Conservation (phyloP, 2,888 invertebrate genomes). For the Polietes domitor region DNA sequence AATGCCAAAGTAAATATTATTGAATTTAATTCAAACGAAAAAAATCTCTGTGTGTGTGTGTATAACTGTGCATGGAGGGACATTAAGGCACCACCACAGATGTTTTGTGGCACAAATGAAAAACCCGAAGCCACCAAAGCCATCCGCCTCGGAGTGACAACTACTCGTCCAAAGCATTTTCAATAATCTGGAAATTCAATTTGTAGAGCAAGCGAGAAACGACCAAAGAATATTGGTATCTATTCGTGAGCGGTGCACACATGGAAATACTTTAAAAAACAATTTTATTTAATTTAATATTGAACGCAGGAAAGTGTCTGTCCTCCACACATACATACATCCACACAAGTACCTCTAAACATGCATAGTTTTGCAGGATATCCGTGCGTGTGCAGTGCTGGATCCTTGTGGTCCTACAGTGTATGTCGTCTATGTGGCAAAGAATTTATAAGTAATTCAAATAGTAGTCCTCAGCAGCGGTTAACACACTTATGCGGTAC, state of each 20-base stretch:
- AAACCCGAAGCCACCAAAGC: not conserved
- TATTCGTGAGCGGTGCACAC: not conserved
- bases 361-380: not conserved
- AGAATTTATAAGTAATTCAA: constrained; percentile 23
- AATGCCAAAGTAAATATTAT: constrained; percentile 12
- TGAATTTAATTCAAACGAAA: not conserved
- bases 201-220: not conserved
- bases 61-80: not conserved
- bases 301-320: not conserved
- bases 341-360: not conserved
- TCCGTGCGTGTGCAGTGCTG: not conserved
- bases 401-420: not conserved
- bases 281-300: not conserved
- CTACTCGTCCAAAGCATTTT: not conserved
- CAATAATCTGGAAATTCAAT: constrained; percentile 1
- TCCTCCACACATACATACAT: not conserved
- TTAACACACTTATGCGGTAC: not conserved
- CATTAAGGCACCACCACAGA: too few species aligned
- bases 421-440: not conserved
- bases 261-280: not conserved
- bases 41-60: not conserved
- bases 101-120: not conserved
- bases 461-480: not conserved
- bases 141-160: not conserved
- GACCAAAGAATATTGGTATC: not conserved